Percentiles rank a stretch among this genome's conserved stretches.
phyloP scores from a whole-genome alignment of 2,113 vertebrate genomes.

The Marmota flaviventris region DNA sequence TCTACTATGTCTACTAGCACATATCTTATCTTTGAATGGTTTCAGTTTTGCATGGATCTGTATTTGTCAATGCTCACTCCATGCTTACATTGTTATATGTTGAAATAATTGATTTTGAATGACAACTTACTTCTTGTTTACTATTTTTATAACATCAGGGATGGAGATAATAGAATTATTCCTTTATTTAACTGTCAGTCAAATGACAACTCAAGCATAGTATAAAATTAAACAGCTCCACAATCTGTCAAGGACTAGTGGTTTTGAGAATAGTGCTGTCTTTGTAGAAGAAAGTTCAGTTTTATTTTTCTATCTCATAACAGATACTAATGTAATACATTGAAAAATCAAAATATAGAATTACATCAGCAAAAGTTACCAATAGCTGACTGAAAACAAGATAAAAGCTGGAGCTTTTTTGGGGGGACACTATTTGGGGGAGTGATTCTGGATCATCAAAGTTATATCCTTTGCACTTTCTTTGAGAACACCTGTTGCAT shows the following conservation, averaged over 20 bases:
- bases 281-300: neutral
- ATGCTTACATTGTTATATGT: neutral
- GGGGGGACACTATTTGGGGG: too few relatives aligned
- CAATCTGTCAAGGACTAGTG: neutral
- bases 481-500: neutral
- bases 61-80: neutral
- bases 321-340: neutral
- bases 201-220: neutral
- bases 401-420: too few relatives aligned
- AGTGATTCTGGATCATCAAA: neutral
- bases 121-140: constrained; percentile 5
- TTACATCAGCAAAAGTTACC: neutral
- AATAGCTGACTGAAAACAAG: too few relatives aligned
- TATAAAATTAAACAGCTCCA: neutral
- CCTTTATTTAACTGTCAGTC: constrained; percentile 29
- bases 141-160: constrained; percentile 46
- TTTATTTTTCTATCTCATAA: neutral
- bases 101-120: constrained; percentile 50
- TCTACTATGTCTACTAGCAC: neutral
- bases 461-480: neutral
- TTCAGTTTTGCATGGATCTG: neutral
- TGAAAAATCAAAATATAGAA: neutral
- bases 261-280: neutral
- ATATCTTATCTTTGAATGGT: neutral
- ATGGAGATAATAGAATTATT: neutral